Evolutionary conservation across 30 jellyfish, hydroid and myxozoan species (phyloP).

Genomic region (Pelagia noctiluca): DNA sequence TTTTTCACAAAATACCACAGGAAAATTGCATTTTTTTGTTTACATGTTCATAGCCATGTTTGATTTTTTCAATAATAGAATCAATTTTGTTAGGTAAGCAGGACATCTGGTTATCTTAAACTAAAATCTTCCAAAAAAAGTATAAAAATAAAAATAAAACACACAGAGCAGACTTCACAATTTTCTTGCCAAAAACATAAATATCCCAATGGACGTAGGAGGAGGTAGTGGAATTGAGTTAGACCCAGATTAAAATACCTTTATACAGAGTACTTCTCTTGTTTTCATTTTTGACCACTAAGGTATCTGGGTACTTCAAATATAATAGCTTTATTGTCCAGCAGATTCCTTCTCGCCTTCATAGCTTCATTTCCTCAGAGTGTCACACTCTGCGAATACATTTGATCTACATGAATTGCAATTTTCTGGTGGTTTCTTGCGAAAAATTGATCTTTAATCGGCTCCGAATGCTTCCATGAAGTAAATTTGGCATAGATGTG

Average conservation of each 20-base stretch:
- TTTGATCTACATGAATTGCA: constrained; percentile 9
- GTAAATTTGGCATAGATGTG: constrained; percentile 12
- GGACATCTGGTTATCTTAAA: constrained; percentile 17
- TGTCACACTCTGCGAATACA: too few relatives aligned
- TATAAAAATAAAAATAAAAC: background rate
- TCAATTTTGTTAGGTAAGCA: constrained; percentile 4
- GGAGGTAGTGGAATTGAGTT: background rate
- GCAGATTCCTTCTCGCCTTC: too few relatives aligned
- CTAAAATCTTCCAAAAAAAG: background rate
- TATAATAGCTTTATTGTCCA: too few relatives aligned
- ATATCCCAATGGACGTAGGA: background rate
- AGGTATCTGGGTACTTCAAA: background rate
- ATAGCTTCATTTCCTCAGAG: too few relatives aligned
- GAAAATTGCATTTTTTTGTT: background rate
- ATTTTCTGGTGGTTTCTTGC: background rate
- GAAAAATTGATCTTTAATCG: background rate
- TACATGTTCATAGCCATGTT: constrained; percentile 22
- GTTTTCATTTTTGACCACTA: background rate
- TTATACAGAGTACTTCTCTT: background rate
- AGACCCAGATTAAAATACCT: background rate
- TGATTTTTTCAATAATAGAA: constrained; percentile 22
- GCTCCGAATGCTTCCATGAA: too few relatives aligned
- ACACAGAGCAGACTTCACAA: background rate
- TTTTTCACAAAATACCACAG: background rate
- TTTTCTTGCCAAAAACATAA: background rate